phyloP scores from a whole-genome alignment of 2,888 invertebrate species.

The Tachystola acroxantha region DNA sequence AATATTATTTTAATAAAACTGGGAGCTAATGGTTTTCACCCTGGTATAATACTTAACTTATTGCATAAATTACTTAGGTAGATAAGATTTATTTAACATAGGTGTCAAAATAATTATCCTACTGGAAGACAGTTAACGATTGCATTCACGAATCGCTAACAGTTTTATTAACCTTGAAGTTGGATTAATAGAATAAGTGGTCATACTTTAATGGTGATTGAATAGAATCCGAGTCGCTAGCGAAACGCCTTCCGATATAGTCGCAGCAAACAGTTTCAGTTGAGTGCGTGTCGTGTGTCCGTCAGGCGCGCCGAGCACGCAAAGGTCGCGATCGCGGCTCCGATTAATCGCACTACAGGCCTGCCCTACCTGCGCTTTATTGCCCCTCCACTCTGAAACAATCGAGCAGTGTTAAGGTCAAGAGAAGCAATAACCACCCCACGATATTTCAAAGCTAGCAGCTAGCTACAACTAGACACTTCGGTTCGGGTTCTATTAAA shows the following conservation, averaged over 20 bases:
- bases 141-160: too few species aligned
- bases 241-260: conserved; percentile 40
- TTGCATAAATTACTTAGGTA: too few species aligned
- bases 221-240: conserved; percentile 1
- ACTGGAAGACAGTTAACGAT: too few species aligned
- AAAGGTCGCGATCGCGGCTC: conserved; percentile 55
- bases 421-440: conserved; percentile 20
- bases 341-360: conserved; percentile 54
- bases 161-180: too few species aligned
- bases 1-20: too few species aligned
- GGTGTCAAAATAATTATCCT: too few species aligned
- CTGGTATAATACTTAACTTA: too few species aligned
- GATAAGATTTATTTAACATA: too few species aligned
- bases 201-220: too few species aligned
- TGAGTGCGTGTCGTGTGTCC: conserved; percentile 50
- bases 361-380: conserved; percentile 54
- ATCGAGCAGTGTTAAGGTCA: conserved; percentile 50
- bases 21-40: too few species aligned
- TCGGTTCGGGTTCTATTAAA: conserved; percentile 4
- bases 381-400: conserved; percentile 43
- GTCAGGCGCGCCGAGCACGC: conserved; percentile 62
- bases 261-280: conserved; percentile 36
- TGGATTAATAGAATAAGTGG: neutral
- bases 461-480: neutral
- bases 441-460: neutral